Percentiles rank a stretch among this genome's conserved stretches.
Evolutionary conservation across 2,888 invertebrate genomes (phyloP).

Genomic region (Morpho achilles): DNA sequence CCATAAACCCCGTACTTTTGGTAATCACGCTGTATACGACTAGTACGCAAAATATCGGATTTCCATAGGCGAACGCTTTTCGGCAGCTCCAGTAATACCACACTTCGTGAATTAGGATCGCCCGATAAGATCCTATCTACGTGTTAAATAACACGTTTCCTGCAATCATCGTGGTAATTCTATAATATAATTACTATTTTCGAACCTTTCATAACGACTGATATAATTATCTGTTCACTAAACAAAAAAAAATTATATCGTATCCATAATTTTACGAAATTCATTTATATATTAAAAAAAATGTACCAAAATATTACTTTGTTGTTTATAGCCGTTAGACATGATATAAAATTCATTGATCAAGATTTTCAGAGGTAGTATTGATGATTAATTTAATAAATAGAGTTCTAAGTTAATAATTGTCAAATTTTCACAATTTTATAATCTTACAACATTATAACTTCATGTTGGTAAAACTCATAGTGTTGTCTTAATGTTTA

Average conservation of each 20-base stretch:
- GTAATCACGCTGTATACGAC: conserved; percentile 40
- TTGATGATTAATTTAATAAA: no score
- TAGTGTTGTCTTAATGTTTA: no score
- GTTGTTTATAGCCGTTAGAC: no score
- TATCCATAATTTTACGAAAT: no score
- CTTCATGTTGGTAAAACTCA: no score
- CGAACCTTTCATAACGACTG: conserved; percentile 48
- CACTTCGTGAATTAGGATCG: conserved; percentile 73
- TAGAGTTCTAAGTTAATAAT: no score
- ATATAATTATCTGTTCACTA: conserved; percentile 13
- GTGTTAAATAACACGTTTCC: conserved; percentile 78
- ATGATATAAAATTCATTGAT: no score
- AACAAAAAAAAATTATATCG: neutral
- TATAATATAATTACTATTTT: conserved; percentile 75
- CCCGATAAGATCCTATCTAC: conserved; percentile 72
- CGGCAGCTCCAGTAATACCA: conserved; percentile 75
- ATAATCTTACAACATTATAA: no score
- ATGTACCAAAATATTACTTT: neutral
- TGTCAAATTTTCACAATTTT: no score
- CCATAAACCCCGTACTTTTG: no score
- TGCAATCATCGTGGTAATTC: conserved; percentile 75
- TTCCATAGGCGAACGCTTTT: conserved; percentile 61
- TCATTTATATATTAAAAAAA: neutral
- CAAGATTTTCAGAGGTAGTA: no score
- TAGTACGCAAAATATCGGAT: conserved; percentile 50